phyloP scores from a whole-genome alignment of 2,888 invertebrate species.

The Drosophila subsilvestris region DNA sequence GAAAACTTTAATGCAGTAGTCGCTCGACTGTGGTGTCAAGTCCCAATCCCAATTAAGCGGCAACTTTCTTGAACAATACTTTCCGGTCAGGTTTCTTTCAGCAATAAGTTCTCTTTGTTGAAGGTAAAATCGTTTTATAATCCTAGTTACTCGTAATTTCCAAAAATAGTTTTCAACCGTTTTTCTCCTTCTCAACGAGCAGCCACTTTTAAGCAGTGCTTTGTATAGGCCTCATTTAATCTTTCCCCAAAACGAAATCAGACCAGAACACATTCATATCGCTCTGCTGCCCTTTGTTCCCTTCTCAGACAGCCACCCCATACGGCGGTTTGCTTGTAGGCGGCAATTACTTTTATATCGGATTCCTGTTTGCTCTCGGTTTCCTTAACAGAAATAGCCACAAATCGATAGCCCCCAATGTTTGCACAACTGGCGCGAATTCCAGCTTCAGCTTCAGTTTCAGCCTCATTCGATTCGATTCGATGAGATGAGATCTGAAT shows the following conservation, averaged over 20 bases:
- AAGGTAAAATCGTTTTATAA: too few relatives aligned
- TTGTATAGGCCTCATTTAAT: constrained; percentile 33
- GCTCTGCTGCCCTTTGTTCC: constrained; percentile 15
- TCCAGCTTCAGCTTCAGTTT: constrained; percentile 56
- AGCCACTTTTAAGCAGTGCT: constrained; percentile 3
- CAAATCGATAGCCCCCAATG: constrained; percentile 74
- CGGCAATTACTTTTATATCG: constrained; percentile 69
- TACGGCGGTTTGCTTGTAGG: constrained; percentile 44
- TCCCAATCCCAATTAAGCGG: too few relatives aligned
- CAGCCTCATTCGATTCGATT: constrained; percentile 20
- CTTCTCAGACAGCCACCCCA: constrained; percentile 6
- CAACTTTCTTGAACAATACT: too few relatives aligned
- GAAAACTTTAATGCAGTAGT: too few relatives aligned
- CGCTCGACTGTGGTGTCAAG: too few relatives aligned
- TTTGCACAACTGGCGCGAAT: constrained; percentile 71
- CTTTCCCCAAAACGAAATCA: constrained; percentile 12
- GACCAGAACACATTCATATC: constrained; percentile 39
- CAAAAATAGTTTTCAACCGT: too few relatives aligned
- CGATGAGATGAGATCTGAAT: constrained; percentile 33
- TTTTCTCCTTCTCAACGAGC: too few relatives aligned
- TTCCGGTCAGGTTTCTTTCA: too few relatives aligned
- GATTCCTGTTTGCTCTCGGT: constrained; percentile 48
- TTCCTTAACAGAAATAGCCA: constrained; percentile 52
- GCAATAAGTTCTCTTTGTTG: too few relatives aligned
- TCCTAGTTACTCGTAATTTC: too few relatives aligned